A percentile compares a stretch with the other conserved stretches of the same genome.
These are phyloP conservation scores for Sclerurus mexicanus DNA, from an alignment of 2,113 vertebrate genomes.

Conservation along the genomic window DNA sequence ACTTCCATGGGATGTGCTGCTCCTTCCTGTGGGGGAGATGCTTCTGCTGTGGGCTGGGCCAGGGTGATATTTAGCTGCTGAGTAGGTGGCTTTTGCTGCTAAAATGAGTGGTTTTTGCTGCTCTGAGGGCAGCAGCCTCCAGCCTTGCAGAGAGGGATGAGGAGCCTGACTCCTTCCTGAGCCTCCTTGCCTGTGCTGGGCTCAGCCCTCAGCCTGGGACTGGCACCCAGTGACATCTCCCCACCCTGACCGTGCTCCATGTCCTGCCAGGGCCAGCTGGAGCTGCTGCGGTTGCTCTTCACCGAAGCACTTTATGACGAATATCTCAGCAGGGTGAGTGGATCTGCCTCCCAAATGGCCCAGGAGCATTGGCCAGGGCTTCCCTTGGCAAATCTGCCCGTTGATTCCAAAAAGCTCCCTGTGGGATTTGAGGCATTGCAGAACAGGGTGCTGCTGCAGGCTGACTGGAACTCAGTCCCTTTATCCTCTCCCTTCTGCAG, in stretches of 20 bases:
- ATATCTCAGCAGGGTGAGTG: conserved; percentile 85
- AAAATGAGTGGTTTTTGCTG: not conserved
- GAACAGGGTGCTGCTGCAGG: not conserved
- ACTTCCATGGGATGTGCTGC: not conserved
- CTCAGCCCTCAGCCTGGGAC: rapidly evolving
- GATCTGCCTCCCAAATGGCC: not conserved
- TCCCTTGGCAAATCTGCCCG: not conserved
- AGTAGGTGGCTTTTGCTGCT: not conserved
- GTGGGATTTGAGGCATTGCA: not conserved
- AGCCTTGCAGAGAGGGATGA: not conserved
- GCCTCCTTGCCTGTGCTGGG: not conserved
- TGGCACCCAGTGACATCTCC: not conserved
- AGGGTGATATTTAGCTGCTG: not conserved
- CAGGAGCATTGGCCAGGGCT: not conserved
- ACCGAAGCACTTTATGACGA: conserved; percentile 88
- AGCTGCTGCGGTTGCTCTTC: conserved; percentile 85
- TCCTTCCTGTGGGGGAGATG: not conserved
- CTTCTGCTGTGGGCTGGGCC: not conserved
- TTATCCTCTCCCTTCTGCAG: conserved; percentile 70
- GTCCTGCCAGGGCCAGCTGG: conserved; percentile 85
- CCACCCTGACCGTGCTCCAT: rapidly evolving
- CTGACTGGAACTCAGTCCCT: not conserved
- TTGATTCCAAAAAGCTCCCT: not conserved
- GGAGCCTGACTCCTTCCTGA: not conserved
- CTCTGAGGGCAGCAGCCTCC: not conserved